phyloP scores from a whole-genome alignment of 2,888 invertebrate genomes.

The Apodemia duryi region DNA sequence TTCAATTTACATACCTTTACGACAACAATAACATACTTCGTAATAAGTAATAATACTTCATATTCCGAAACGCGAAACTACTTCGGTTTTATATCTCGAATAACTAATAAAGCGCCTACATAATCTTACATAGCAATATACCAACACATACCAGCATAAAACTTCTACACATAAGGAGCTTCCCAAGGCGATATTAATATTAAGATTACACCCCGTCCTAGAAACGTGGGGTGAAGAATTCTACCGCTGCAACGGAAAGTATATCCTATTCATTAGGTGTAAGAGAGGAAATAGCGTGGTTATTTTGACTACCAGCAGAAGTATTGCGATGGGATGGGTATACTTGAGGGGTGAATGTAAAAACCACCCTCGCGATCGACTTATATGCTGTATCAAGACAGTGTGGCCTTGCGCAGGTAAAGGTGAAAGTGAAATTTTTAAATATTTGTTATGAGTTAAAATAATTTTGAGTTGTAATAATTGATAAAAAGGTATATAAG shows the following conservation, averaged over 20 bases:
- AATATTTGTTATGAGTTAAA: neutral
- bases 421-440: constrained; percentile 33
- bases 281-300: constrained; percentile 32
- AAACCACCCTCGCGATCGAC: constrained; percentile 78
- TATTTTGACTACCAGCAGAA: constrained; percentile 19
- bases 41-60: constrained; percentile 14
- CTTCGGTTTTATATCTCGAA: constrained; percentile 32
- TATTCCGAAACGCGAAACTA: constrained; percentile 17
- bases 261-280: constrained; percentile 24
- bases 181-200: constrained; percentile 74
- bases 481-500: no score
- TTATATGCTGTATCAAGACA: constrained; percentile 78
- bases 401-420: constrained; percentile 34
- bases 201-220: constrained; percentile 58
- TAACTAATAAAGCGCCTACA: constrained; percentile 43
- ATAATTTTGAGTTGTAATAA: no score
- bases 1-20: neutral
- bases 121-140: constrained; percentile 45
- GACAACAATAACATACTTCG: neutral
- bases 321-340: constrained; percentile 40
- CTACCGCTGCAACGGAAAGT: constrained; percentile 25
- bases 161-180: constrained; percentile 64
- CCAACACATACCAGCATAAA: constrained; percentile 58
- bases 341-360: constrained; percentile 74
- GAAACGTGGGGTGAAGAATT: constrained; percentile 28